These are phyloP conservation scores for Allacma fusca DNA, from an alignment of 2,888 invertebrate genomes.

Conservation along the genomic window DNA sequence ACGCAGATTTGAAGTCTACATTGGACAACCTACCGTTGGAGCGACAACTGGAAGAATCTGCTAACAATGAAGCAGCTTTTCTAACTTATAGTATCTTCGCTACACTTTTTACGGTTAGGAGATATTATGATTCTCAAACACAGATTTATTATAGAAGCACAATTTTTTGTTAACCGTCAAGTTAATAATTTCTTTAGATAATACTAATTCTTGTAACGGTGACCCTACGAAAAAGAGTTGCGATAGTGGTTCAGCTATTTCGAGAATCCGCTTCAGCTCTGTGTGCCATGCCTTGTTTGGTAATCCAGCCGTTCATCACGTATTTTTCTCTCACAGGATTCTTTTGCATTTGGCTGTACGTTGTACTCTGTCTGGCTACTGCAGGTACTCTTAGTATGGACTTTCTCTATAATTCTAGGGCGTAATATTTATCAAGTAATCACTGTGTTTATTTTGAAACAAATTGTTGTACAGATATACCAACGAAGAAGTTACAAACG, in stretches of 20 bases:
- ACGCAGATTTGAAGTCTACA: conserved; percentile 72
- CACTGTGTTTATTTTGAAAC: neutral
- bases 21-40: conserved; percentile 68
- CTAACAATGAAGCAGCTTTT: conserved; percentile 86
- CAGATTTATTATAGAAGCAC: no score
- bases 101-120: conserved; percentile 80
- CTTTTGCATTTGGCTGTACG: conserved; percentile 84
- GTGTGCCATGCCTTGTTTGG: conserved; percentile 81
- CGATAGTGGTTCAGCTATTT: conserved; percentile 84
- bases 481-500: neutral
- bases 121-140: no score
- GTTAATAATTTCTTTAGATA: conserved; percentile 55
- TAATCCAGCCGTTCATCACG: conserved; percentile 85
- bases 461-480: conserved; percentile 23
- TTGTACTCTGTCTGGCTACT: conserved; percentile 85
- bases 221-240: conserved; percentile 80
- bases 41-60: conserved; percentile 75
- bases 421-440: neutral
- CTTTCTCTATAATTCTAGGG: conserved; percentile 9
- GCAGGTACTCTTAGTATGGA: no score
- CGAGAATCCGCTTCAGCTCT: conserved; percentile 87
- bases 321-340: conserved; percentile 80
- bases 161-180: no score
- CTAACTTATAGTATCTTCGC: conserved; percentile 84
- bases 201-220: conserved; percentile 75